phyloP scores from a whole-genome alignment of 2,888 invertebrate genomes.

The Exephanes ischioxanthus region DNA sequence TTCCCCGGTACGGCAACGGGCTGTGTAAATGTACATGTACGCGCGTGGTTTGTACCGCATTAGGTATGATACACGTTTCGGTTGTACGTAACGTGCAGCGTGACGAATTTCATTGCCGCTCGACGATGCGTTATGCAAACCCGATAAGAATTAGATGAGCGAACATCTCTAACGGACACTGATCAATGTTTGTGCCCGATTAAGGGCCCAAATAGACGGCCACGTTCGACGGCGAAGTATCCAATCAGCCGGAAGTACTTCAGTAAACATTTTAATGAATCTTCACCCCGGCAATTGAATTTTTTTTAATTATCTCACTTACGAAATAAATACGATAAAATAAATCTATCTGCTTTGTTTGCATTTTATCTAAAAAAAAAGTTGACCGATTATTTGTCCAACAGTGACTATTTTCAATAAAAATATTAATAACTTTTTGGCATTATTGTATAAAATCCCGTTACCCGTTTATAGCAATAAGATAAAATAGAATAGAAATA shows the following conservation, averaged over 20 bases:
- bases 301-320: too few relatives aligned
- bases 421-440: neutral
- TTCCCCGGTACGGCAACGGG: neutral
- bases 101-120: constrained; percentile 35
- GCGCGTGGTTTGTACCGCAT: constrained; percentile 4
- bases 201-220: constrained; percentile 31
- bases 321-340: too few relatives aligned
- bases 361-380: too few relatives aligned
- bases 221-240: neutral
- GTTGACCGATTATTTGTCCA: too few relatives aligned
- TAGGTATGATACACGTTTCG: constrained; percentile 28
- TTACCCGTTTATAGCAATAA: too few relatives aligned
- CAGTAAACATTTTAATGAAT: neutral
- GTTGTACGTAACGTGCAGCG: constrained; percentile 5
- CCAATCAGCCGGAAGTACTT: constrained; percentile 43
- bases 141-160: constrained; percentile 50
- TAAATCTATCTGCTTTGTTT: too few relatives aligned
- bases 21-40: neutral
- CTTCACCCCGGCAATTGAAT: too few relatives aligned
- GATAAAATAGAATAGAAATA: too few relatives aligned
- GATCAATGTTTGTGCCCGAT: constrained; percentile 30
- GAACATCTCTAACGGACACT: constrained; percentile 5
- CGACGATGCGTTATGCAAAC: constrained; percentile 39
- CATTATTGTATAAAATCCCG: too few relatives aligned
- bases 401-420: too few relatives aligned